Evolutionary conservation across 2,113 vertebrate genomes (phyloP), one percentile per base, ranked within the genome.

Genomic region (Ploceus nigricollis): DNA sequence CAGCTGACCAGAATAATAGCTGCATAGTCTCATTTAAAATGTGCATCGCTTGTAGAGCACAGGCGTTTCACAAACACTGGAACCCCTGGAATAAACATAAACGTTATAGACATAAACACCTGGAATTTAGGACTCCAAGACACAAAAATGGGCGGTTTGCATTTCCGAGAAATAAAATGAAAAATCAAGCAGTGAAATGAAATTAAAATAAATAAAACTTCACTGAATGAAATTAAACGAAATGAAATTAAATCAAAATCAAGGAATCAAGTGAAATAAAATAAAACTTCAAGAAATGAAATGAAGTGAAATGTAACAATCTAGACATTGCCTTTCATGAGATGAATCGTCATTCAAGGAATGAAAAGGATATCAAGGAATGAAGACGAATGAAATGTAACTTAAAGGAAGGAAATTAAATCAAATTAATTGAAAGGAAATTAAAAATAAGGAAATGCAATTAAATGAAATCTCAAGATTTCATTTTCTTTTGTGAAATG

Each of bases 1-100:
- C 82, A 90, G 83, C 93, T 88, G 82, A 91, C 70, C 64, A 37
- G 78, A 95, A 82, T 86, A 60, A 92, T 58, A 69, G 63, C 75
- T 79, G 37, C 39, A 27, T 28, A 35, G 73, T 94, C 78, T 82
- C 71, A 73, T 94, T 82, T 83, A 14, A 63, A 83, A 91, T 69
- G 64, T 65, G 70, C 48, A 33, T 58, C n/a, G 27, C 71, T 89
- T 54, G 81, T 63, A 61, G n/a, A 93, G 79, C 13, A 19, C 69
- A 35, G 51, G 7, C 4, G 28, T 96, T 87, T 85, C 86, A 56
- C 75, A 90, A 95, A 39, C 42, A 20, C 37, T 40, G n/a, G 35
- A 82, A 44, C 27, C 50, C 15, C 35, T 42, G 40, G 40, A 42
- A 42, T 42, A 42, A 42, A 42, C 40, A 42, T 42, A 42, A 42